These are phyloP conservation scores for Gymnogyps californianus DNA, from an alignment of 2,113 vertebrate species.

Conservation along the genomic window DNA sequence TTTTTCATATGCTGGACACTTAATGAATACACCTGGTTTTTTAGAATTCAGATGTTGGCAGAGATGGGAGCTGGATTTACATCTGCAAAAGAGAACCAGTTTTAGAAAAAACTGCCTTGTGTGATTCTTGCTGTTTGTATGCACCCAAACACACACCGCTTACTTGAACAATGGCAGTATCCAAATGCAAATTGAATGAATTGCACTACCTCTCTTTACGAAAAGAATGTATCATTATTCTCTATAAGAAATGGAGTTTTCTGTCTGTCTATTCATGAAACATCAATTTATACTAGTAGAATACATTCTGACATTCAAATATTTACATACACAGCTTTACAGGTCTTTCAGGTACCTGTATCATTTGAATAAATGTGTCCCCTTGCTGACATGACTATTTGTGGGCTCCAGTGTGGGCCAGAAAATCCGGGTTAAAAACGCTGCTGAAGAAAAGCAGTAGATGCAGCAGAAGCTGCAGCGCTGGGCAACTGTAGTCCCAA, in stretches of 20 bases:
- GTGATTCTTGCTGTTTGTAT: background rate
- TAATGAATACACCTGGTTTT: background rate
- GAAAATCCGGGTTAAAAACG: background rate
- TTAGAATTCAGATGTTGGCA: background rate
- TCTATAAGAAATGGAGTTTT: background rate
- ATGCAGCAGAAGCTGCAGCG: background rate
- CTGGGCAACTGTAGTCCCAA: background rate
- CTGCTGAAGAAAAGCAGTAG: background rate
- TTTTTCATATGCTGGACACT: background rate
- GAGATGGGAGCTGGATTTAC: background rate
- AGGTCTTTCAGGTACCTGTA: background rate
- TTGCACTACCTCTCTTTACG: background rate
- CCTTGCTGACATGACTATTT: background rate
- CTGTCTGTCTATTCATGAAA: background rate
- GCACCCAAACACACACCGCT: background rate
- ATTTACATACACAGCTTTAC: background rate
- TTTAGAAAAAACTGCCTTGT: background rate
- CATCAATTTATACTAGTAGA: background rate
- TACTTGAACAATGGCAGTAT: background rate
- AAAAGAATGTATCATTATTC: background rate
- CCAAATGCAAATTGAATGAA: slow-evolving; percentile 4
- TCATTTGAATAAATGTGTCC: background rate
- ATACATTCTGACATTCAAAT: background rate
- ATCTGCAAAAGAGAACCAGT: background rate
- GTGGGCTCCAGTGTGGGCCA: background rate